Evolutionary conservation across 2,888 invertebrate species (phyloP).

Genomic region (Drosophila subsilvestris): DNA sequence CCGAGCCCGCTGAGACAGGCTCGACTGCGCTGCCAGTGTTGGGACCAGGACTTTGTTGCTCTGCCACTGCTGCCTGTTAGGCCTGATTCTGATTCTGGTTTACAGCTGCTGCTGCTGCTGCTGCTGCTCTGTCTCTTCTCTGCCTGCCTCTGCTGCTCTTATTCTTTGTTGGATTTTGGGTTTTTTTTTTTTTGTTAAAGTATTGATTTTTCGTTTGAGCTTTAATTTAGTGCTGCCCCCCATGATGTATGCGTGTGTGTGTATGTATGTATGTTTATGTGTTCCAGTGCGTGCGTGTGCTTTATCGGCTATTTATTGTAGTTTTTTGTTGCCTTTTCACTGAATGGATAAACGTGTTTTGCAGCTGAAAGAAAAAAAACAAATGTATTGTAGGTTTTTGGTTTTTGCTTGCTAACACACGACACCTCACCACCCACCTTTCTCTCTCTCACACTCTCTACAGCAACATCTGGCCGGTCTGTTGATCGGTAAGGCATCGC

Average conservation of each 20-base stretch:
- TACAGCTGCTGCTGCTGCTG: constrained; percentile 14
- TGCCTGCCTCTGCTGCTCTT: constrained; percentile 14
- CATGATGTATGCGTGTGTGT: constrained; percentile 22
- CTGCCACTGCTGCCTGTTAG: constrained; percentile 9
- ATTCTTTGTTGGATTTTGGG: constrained; percentile 42
- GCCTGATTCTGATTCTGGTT: constrained; percentile 2
- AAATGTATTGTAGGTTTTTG: constrained; percentile 67
- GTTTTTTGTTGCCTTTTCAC: constrained; percentile 26
- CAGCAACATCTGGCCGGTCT: not conserved
- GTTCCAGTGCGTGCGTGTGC: constrained; percentile 24
- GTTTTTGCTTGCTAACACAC: constrained; percentile 1
- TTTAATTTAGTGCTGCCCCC: constrained; percentile 69
- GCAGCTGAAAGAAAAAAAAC: constrained; percentile 41
- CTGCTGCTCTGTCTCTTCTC: constrained; percentile 1
- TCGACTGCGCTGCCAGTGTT: constrained; percentile 25
- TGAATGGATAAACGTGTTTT: constrained; percentile 68
- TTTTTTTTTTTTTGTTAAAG: constrained; percentile 41
- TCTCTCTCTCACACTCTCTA: not conserved
- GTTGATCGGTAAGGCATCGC: not conserved
- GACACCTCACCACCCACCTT: not conserved
- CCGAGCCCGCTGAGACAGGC: not conserved
- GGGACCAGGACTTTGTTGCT: not conserved
- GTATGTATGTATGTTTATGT: constrained; percentile 9
- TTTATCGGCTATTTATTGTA: constrained; percentile 69
- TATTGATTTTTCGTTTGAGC: constrained; percentile 74